phyloP scores from a whole-genome alignment of 2,797 vertebrate genomes.

The Xiphophorus birchmanni region DNA sequence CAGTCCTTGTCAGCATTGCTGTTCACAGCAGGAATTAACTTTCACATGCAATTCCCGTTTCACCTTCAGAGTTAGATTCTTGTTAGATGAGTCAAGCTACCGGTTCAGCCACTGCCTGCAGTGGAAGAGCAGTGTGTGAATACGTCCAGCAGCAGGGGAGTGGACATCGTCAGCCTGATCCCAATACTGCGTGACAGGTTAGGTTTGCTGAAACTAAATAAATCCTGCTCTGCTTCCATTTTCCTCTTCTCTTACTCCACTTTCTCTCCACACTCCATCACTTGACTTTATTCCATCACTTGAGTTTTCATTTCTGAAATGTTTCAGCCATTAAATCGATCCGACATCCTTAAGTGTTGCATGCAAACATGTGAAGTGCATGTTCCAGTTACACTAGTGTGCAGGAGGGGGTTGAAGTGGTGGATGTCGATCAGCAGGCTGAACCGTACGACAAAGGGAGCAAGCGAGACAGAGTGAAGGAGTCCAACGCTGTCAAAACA shows the following conservation, averaged over 20 bases:
- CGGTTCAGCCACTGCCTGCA: conserved; percentile 54
- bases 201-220: conserved; percentile 55
- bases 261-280: conserved; percentile 17
- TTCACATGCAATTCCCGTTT: conserved; percentile 52
- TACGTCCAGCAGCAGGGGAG: conserved; percentile 59
- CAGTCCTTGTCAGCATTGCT: conserved; percentile 19
- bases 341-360: conserved; percentile 22
- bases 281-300: conserved; percentile 42
- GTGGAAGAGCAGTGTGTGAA: conserved; percentile 58
- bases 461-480: conserved; percentile 25
- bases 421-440: conserved; percentile 38
- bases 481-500: conserved; percentile 60
- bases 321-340: conserved; percentile 64
- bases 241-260: conserved; percentile 3
- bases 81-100: conserved; percentile 67
- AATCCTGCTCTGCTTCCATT: conserved; percentile 62
- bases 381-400: conserved; percentile 6
- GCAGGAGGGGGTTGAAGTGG: conserved; percentile 28
- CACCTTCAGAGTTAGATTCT: conserved; percentile 50
- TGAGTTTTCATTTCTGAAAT: conserved; percentile 43
- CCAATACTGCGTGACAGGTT: conserved; percentile 59
- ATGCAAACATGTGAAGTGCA: neutral
- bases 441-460: conserved; percentile 6
- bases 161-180: conserved; percentile 65
- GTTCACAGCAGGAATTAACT: conserved; percentile 50